These are phyloP conservation scores for Araneus ventricosus DNA, from an alignment of 1,140 invertebrate genomes.

Conservation along the genomic window DNA sequence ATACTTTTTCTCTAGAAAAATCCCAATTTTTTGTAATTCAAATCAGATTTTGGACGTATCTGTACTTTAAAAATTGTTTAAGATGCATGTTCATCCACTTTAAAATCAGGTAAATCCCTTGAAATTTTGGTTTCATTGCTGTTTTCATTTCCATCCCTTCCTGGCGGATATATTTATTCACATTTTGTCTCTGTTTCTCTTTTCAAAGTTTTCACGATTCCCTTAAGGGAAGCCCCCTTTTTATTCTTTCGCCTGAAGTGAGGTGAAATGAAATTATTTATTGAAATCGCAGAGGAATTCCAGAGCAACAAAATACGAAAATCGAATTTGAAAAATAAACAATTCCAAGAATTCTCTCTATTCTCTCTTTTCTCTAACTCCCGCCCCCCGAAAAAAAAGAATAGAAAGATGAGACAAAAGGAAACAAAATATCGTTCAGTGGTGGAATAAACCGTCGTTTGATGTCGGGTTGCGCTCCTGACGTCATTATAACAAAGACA, in stretches of 20 bases:
- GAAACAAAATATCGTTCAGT: constrained; percentile 4
- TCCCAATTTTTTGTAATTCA: too few species aligned
- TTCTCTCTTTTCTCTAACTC: background rate
- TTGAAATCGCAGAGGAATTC: constrained; percentile 50
- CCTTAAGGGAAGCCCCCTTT: background rate
- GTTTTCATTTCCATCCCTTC: too few species aligned
- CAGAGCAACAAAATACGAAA: background rate
- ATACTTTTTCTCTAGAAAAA: too few species aligned
- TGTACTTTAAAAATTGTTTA: too few species aligned
- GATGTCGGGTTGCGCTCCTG: constrained; percentile 17
- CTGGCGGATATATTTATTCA: too few species aligned
- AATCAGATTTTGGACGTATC: too few species aligned
- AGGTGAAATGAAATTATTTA: constrained; percentile 52
- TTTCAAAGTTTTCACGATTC: background rate
- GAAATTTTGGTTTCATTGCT: too few species aligned
- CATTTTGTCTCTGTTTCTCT: too few species aligned
- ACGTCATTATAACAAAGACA: constrained; percentile 58
- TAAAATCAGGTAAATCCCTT: too few species aligned
- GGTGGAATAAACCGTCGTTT: constrained; percentile 46
- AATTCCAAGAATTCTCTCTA: background rate
- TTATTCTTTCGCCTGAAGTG: background rate
- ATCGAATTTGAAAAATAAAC: constrained; percentile 41
- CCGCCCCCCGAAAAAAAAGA: background rate
- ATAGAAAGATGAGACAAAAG: background rate
- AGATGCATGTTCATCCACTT: too few species aligned